Percentiles rank a stretch among this genome's conserved stretches.
Evolutionary conservation across 2,888 invertebrate genomes (phyloP).

Genomic region (Pyrrhosoma nymphula): DNA sequence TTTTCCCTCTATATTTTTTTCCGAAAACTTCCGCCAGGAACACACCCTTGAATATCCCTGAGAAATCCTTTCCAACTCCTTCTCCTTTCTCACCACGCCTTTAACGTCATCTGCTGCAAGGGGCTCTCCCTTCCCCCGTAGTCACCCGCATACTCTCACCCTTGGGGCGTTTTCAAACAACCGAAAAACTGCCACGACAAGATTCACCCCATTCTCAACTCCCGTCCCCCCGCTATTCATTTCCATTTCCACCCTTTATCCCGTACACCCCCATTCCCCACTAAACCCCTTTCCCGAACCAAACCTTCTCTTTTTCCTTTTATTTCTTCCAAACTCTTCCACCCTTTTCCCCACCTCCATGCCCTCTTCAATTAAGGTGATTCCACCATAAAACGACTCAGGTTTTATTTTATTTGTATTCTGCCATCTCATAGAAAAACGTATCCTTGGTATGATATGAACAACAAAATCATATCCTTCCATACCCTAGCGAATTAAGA

Average conservation of each 20-base stretch:
- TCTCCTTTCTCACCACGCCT: not conserved
- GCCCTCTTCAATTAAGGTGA: no score
- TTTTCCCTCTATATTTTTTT: not conserved
- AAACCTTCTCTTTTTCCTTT: not conserved
- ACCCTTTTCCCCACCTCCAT: not conserved
- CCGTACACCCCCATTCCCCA: not conserved
- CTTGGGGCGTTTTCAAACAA: not conserved
- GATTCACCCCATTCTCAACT: not conserved
- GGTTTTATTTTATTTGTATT: no score
- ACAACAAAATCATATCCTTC: no score
- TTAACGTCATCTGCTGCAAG: not conserved
- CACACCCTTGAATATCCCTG: not conserved
- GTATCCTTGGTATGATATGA: no score
- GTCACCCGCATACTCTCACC: not conserved
- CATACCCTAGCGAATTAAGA: no score
- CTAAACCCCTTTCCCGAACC: not conserved
- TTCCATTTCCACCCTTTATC: not conserved
- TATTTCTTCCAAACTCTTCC: not conserved
- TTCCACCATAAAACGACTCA: no score
- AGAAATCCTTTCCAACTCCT: not conserved
- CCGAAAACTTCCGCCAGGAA: not conserved
- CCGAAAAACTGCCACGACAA: slow-evolving; percentile 23
- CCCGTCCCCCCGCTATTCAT: not conserved
- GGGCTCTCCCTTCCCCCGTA: not conserved
- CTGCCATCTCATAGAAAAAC: no score